Base-by-base conservation (phyloP, 2,797 vertebrate species). In the Anisognathus igniventris region DNA sequence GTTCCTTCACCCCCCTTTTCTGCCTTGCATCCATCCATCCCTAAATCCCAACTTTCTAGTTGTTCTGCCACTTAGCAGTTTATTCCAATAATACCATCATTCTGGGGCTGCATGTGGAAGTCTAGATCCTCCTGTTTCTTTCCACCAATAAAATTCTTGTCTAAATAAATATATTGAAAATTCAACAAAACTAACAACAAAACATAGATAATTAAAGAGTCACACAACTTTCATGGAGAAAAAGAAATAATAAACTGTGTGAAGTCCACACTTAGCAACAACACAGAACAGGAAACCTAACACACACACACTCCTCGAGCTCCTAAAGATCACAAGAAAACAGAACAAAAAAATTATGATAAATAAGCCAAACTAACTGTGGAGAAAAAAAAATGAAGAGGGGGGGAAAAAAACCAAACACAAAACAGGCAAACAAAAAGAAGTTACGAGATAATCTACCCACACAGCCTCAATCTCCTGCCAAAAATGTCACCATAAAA, bases 281-380 rank as follows among this genome's bases (percentile, higher is more conserved):
- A 70, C 6, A 23, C 7, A 45, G 13, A 87, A 23, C 6, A 64
- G 31, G 78, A 67, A 85, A 58, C 35, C 42, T 19, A 35, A 75
- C 6, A 61, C 10, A 57, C 2, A 33, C 19, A 5, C 6, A 6
- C 3, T 48, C 39, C 22, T 53, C 33, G 20, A 70, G 21, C 12
- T 65, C 54, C 37, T 60, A 44, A 77, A 79, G 24, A 44, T 10
- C 20, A 39, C 37, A 90, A 62, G 12, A 48, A 91, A 83, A 17
- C 0, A 23, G 3, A 6, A 0, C 1, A 21, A 40, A 57, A 28
- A 27, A 22, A 24, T 5, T 4, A 31, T 18, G 2, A 60, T 14
- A 53, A 81, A 39, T 56, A 66, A 45, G 2, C 8, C 20, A 60
- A 92, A 48, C 3, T 45, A 75, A 60, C 23, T 18, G 3, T 5